Evolutionary conservation across 1,140 invertebrate species (phyloP).

Genomic region (Dendrolimus kikuchii): DNA sequence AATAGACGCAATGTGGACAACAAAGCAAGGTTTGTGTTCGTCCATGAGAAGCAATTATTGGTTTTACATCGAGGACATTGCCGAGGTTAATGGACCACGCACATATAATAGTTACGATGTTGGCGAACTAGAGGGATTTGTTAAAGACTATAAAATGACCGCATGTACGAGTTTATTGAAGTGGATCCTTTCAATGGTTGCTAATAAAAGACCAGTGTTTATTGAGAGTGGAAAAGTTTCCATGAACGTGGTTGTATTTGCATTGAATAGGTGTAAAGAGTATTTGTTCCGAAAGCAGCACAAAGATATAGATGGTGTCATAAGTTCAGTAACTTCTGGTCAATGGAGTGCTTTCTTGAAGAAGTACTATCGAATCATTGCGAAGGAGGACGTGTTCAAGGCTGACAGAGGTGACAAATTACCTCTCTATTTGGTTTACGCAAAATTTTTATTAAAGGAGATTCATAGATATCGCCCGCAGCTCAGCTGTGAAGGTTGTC

Average conservation of each 20-base stretch:
- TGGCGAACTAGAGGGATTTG: constrained; percentile 71
- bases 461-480: constrained; percentile 77
- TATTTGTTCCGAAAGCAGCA: constrained; percentile 65
- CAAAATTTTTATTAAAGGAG: constrained; percentile 73
- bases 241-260: constrained; percentile 71
- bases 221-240: constrained; percentile 60
- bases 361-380: constrained; percentile 69
- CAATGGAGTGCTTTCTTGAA: constrained; percentile 84
- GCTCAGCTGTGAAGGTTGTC: constrained; percentile 81
- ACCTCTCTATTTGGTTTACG: constrained; percentile 68
- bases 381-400: constrained; percentile 50
- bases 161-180: constrained; percentile 87
- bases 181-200: constrained; percentile 76
- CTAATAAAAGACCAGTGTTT: constrained; percentile 54
- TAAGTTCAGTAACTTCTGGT: constrained; percentile 49
- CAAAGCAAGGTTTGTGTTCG: constrained; percentile 75
- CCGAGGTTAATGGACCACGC: constrained; percentile 73
- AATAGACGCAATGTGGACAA: constrained; percentile 72
- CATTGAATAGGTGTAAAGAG: constrained; percentile 72
- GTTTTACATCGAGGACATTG: constrained; percentile 72
- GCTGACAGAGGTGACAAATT: constrained; percentile 60
- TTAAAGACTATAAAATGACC: constrained; percentile 80
- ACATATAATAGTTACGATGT: constrained; percentile 69
- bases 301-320: constrained; percentile 68
- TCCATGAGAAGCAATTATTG: constrained; percentile 74